Evolutionary conservation across 2,113 vertebrate genomes (phyloP), one percentile per base, ranked within the genome.

Genomic region (Nyctereutes procyonoides): DNA sequence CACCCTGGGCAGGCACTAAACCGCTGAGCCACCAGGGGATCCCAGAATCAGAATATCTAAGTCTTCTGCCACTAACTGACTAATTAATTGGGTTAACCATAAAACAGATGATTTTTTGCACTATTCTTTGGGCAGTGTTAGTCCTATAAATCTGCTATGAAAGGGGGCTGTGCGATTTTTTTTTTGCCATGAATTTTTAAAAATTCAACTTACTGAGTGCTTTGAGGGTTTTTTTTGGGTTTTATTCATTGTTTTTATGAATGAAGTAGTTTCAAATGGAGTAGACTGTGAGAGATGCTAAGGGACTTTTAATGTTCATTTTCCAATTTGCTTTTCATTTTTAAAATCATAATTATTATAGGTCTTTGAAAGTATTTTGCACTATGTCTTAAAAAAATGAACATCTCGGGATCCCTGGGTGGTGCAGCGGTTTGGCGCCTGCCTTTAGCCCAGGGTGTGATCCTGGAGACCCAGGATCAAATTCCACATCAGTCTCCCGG

Each of bases 171-270:
- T 28, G 8, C 65, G 53, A 89, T 20, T 28, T 69, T 81, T 95
- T 58, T 79, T 55, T 71, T 43, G 17, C n/a, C 9, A 19, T 32
- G 15, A 55, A 12, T 69, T 71, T 43, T 74, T 67, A 1, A n/a
- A 77, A 92, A 93, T 92, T 73, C 26, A 74, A 62, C 62, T 48
- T 90, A 69, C 53, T 71, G 80, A 89, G 4, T 71, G 55, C 51
- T 93, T 92, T 11, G n/a, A 84, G 53, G 1, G 2, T 3, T 14
- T 65, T 14, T 65, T 48, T 55, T 55, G 24, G 5, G 22, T 71
- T 93, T 94, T 83, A n/a, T 93, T 97, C 43, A 28, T 95, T 89
- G 28, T 28, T 96, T 96, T 93, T 48, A 56, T 11, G 55, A 91
- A 81, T 67, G 51, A 51, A 96, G 30, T 95, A 80, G 32, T 65